phyloP scores from a whole-genome alignment of 2,113 vertebrate genomes.

The Alligator sinensis region DNA sequence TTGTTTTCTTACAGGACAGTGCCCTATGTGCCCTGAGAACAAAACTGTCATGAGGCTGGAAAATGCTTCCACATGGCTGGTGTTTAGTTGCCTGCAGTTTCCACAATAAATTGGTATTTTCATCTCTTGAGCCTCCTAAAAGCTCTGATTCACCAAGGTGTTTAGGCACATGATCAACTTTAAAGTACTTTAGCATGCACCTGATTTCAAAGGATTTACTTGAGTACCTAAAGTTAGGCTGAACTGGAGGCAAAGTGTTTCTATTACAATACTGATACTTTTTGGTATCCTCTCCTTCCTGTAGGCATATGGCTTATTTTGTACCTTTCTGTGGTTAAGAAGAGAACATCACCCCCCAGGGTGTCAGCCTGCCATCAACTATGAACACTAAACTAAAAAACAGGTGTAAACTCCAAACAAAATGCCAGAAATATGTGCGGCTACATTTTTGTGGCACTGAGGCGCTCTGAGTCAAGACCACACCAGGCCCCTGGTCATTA shows the following conservation, averaged over 20 bases:
- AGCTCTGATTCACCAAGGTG: background rate
- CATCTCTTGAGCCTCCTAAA: too few relatives aligned
- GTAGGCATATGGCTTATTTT: too few relatives aligned
- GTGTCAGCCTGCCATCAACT: too few relatives aligned
- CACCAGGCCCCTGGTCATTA: conserved; percentile 48
- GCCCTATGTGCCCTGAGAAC: background rate
- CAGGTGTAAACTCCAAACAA: background rate
- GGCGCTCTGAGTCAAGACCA: conserved; percentile 41
- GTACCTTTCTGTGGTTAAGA: too few relatives aligned
- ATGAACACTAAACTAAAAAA: too few relatives aligned
- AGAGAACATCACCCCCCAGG: too few relatives aligned
- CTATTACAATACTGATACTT: too few relatives aligned
- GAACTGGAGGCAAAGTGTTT: too few relatives aligned
- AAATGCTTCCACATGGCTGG: background rate
- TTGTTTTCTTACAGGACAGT: background rate
- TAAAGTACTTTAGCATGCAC: background rate
- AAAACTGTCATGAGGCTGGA: background rate
- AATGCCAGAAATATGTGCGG: conserved; percentile 16
- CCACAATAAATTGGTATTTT: background rate
- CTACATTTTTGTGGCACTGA: conserved; percentile 58
- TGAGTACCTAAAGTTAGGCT: background rate
- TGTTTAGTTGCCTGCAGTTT: background rate
- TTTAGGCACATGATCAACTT: background rate
- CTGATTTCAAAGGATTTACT: background rate
- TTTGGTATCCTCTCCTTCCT: too few relatives aligned